Percentiles rank a stretch among this genome's conserved stretches.
phyloP scores from a whole-genome alignment of 2,113 vertebrate genomes.

The Cebidichthys violaceus region DNA sequence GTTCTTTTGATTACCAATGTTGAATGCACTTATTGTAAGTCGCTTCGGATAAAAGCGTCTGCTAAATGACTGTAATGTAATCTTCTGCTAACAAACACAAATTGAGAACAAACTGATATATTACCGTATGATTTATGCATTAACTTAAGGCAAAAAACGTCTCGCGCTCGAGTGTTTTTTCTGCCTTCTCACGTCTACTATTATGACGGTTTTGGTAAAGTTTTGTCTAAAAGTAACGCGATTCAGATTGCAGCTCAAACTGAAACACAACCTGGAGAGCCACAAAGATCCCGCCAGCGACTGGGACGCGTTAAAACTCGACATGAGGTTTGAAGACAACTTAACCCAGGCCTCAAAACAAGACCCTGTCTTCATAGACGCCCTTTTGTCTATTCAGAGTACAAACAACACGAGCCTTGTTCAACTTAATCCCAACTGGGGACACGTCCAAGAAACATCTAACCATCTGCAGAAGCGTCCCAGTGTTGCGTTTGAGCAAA shows the following conservation, averaged over 20 bases:
- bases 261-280: background rate
- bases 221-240: background rate
- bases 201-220: background rate
- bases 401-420: constrained; percentile 31
- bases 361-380: constrained; percentile 6
- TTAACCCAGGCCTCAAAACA: constrained; percentile 10
- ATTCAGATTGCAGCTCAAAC: background rate
- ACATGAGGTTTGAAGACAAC: constrained; percentile 1
- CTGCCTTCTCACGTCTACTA: background rate
- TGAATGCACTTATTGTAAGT: too few species aligned
- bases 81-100: background rate
- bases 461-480: constrained; percentile 53
- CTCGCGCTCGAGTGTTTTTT: background rate
- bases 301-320: background rate
- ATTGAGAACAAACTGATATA: background rate
- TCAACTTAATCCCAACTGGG: constrained; percentile 15
- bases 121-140: background rate
- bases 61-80: too few species aligned
- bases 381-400: constrained; percentile 23
- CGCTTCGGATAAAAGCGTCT: too few species aligned
- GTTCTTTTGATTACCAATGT: too few species aligned
- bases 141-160: background rate
- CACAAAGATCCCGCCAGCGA: background rate
- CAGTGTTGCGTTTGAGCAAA: constrained; percentile 45
- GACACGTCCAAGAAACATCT: constrained; percentile 54